Evolutionary conservation across 2,888 invertebrate species (phyloP), one percentile per base, ranked within the genome.

Genomic region (Oeneis ivallda): DNA sequence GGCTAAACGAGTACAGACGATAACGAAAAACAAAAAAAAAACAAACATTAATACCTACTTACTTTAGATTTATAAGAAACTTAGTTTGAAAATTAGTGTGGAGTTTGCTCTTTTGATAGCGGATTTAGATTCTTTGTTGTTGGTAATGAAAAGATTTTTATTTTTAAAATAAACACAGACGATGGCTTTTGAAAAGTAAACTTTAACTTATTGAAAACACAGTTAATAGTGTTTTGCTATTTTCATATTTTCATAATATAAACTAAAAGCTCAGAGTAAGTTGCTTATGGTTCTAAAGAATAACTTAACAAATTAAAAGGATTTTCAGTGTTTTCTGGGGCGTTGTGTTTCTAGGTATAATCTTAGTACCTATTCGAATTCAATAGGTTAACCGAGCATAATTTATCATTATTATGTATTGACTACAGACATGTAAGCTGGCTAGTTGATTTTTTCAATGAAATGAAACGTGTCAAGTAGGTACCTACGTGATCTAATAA

Each of bases 21-120:
- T n/a, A n/a, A n/a, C n/a, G n/a, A n/a, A n/a, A 5, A 39, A 26
- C 9, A 56, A 43, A 10, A 50, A 65, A 62, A 52, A 53, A 53
- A 15, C 34, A 43, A 43, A 17, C 9, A 41, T 13, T n/a, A n/a
- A 53, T 47, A 15, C 2, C 39, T 17, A 39, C 47, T 62, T 26
- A 60, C 50, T 32, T 53, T 53, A 52, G 43, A 64, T 50, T 58
- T 64, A 58, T 43, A 64, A 64, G 64, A 50, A 64, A 59, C 52
- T 43, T 26, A 59, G 64, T 59, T 64, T 64, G 52, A 52, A 64
- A 58, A 64, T 62, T 62, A 62, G 62, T 43, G 53, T 53, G 43
- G 32, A 53, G 62, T 53, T 37, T 43, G 61, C 43, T 62, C 53
- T 53, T 53, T 43, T 43, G 62, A 62, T 52, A 43, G 52, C 53